A percentile compares a stretch with the other conserved stretches of the same genome.
phyloP scores from a whole-genome alignment of 2,113 vertebrate genomes.

The Bubalus kerabau region DNA sequence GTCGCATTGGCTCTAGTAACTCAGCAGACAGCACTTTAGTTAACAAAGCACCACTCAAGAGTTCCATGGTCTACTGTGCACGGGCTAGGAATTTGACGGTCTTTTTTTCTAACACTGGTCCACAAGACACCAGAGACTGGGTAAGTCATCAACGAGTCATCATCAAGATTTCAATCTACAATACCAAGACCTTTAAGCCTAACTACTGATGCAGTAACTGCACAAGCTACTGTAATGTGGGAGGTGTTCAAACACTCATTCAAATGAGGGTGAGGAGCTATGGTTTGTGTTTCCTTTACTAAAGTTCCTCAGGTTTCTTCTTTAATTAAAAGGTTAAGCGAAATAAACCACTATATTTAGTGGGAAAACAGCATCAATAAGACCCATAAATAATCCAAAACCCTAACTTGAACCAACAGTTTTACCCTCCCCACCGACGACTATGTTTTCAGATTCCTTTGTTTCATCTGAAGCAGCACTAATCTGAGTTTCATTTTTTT shows the following conservation, averaged over 20 bases:
- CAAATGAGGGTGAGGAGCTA: background rate
- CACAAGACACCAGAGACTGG: background rate
- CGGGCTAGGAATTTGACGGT: background rate
- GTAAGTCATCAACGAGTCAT: background rate
- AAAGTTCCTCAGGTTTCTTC: background rate
- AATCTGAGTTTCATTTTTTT: background rate
- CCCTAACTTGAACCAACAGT: background rate
- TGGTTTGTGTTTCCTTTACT: background rate
- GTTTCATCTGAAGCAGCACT: background rate
- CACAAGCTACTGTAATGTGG: background rate
- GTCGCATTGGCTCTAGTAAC: background rate
- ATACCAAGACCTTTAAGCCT: background rate
- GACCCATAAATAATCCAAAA: background rate
- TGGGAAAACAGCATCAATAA: background rate
- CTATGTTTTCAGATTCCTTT: background rate
- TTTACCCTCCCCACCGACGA: background rate
- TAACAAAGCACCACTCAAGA: background rate
- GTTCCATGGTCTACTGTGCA: background rate
- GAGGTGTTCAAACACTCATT: background rate
- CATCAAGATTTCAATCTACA: background rate
- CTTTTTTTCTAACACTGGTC: background rate
- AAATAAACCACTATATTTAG: background rate
- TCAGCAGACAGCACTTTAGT: background rate
- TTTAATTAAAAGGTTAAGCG: slow-evolving; percentile 1
- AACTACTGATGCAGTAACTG: background rate